phyloP scores from a whole-genome alignment of 2,113 vertebrate species.

The Nettapus auritus region DNA sequence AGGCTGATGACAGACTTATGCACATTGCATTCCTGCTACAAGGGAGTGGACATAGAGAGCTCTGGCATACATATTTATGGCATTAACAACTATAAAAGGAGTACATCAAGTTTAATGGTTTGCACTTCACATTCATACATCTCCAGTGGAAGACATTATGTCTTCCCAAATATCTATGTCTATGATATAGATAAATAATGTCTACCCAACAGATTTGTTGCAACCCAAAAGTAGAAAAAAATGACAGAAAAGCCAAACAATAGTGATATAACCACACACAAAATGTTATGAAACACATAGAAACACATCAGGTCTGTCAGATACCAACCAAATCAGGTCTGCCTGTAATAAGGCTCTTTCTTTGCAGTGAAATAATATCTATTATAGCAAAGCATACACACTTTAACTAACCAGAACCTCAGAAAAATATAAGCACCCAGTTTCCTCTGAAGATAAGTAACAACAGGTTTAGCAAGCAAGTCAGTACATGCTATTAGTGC shows the following conservation, averaged over 20 bases:
- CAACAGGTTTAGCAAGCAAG: not conserved
- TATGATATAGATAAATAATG: too few species aligned
- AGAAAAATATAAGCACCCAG: not conserved
- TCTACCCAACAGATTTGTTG: not conserved
- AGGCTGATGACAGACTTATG: not conserved
- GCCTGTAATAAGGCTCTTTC: not conserved
- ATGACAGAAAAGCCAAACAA: not conserved
- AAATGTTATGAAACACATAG: not conserved
- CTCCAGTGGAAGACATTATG: not conserved
- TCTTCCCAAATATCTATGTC: too few species aligned
- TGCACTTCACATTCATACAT: not conserved
- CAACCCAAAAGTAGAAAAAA: not conserved
- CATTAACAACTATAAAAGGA: not conserved
- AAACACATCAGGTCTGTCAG: not conserved
- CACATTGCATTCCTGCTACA: not conserved
- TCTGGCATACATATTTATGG: not conserved
- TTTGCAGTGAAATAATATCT: not conserved
- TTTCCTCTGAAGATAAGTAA: not conserved
- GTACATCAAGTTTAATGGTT: not conserved
- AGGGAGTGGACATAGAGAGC: not conserved
- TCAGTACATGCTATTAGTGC: not conserved
- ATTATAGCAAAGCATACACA: not conserved
- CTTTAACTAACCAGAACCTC: not conserved
- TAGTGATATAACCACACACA: not conserved
- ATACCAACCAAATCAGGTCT: not conserved